Conservation (phyloP, 2,113 vertebrate species). For the Pithys albifrons region DNA sequence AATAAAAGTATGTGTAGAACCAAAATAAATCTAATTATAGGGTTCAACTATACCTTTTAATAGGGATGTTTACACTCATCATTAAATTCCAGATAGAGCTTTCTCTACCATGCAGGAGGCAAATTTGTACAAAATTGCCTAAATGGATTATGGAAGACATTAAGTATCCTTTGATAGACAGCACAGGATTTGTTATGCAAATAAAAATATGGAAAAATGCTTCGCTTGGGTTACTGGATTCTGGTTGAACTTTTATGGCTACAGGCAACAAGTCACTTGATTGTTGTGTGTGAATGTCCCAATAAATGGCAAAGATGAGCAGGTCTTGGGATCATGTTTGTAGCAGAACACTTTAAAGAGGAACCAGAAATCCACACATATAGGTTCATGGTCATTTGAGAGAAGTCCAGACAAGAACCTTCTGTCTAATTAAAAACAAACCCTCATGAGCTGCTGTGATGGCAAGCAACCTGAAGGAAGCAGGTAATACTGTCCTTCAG, state of each 20-base stretch:
- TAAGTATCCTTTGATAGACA: neutral
- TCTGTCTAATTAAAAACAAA: neutral
- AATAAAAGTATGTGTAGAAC: neutral
- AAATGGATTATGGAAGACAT: neutral
- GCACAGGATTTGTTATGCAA: neutral
- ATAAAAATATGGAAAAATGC: neutral
- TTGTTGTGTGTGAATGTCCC: neutral
- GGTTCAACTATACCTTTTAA: neutral
- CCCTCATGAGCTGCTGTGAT: neutral
- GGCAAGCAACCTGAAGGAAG: neutral
- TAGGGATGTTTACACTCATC: neutral
- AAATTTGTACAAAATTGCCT: neutral
- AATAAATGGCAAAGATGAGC: neutral
- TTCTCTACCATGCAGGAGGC: neutral
- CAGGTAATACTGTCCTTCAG: slow-evolving; percentile 27
- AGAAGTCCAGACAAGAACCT: neutral
- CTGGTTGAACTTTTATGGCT: neutral
- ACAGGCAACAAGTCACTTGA: neutral
- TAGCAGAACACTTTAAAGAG: neutral
- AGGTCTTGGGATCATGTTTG: neutral
- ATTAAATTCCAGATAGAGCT: neutral
- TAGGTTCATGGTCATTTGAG: neutral
- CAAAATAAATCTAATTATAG: neutral
- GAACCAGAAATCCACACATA: neutral
- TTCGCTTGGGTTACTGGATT: neutral